These are phyloP conservation scores for Drosophila rhopaloa DNA, from an alignment of 1,140 invertebrate species.

Conservation along the genomic window DNA sequence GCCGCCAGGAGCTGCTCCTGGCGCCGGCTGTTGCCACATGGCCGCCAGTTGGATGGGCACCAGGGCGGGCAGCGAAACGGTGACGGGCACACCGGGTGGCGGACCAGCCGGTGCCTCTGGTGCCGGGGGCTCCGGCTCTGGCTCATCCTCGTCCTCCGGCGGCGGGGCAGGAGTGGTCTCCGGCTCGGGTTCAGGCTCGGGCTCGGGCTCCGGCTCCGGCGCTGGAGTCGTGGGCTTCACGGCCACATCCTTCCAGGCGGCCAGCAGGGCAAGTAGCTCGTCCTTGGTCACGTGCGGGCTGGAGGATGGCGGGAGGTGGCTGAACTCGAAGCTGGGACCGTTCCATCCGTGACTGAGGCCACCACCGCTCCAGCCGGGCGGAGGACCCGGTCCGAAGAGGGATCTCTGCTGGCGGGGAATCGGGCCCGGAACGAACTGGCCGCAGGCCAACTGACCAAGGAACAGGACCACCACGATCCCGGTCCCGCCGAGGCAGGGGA, in stretches of 20 bases:
- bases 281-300: constrained; percentile 70
- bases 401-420: constrained; percentile 27
- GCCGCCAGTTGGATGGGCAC: constrained; percentile 81
- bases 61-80: constrained; percentile 77
- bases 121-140: constrained; percentile 42
- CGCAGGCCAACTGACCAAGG: constrained; percentile 5
- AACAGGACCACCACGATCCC: constrained; percentile 27
- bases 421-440: constrained; percentile 21
- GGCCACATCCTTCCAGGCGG: constrained; percentile 70
- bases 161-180: constrained; percentile 43
- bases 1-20: constrained; percentile 41
- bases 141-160: constrained; percentile 49
- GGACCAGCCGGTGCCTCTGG: constrained; percentile 50
- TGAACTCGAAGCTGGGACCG: constrained; percentile 36
- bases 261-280: constrained; percentile 64
- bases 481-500: constrained; percentile 15
- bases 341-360: constrained; percentile 19
- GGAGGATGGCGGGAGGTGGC: constrained; percentile 31
- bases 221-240: constrained; percentile 43
- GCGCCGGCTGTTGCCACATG: constrained; percentile 72
- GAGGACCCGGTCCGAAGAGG: constrained; percentile 29
- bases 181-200: constrained; percentile 59
- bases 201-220: constrained; percentile 53
- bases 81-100: constrained; percentile 69
- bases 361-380: constrained; percentile 30